Evolutionary conservation across 2,113 vertebrate genomes (phyloP).

Genomic region (Seriola aureovittata): DNA sequence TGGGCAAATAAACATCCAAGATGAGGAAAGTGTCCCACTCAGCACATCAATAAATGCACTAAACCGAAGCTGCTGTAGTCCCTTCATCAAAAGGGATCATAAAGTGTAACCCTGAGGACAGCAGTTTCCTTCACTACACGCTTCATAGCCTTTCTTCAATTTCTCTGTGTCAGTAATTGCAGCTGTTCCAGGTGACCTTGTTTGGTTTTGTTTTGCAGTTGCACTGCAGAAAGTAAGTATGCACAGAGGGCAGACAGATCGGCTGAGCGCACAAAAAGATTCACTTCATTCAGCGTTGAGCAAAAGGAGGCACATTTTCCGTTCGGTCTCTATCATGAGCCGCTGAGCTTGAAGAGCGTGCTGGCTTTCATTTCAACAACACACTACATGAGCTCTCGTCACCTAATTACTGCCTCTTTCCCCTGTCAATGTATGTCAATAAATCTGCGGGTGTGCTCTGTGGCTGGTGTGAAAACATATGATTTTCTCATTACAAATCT

Average conservation of each 20-base stretch:
- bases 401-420: background rate
- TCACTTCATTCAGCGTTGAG: background rate
- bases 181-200: constrained; percentile 39
- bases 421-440: constrained; percentile 11
- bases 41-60: constrained; percentile 42
- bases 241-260: background rate
- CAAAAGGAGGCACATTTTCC: background rate
- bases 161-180: constrained; percentile 60
- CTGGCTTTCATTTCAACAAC: constrained; percentile 10
- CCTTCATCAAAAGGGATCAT: background rate
- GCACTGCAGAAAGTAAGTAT: background rate
- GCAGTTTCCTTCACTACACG: constrained; percentile 21
- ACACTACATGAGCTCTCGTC: background rate
- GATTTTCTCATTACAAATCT: constrained; percentile 2
- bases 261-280: background rate
- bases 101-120: constrained; percentile 38
- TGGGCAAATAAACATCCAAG: background rate
- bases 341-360: background rate
- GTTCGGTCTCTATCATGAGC: background rate
- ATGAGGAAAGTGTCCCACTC: constrained; percentile 11
- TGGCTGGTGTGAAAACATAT: background rate
- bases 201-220: constrained; percentile 25
- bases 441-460: constrained; percentile 18
- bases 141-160: constrained; percentile 47
- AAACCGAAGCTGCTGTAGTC: background rate